Conservation (phyloP, 2,888 invertebrate genomes). For the Tenthredo amoena region DNA sequence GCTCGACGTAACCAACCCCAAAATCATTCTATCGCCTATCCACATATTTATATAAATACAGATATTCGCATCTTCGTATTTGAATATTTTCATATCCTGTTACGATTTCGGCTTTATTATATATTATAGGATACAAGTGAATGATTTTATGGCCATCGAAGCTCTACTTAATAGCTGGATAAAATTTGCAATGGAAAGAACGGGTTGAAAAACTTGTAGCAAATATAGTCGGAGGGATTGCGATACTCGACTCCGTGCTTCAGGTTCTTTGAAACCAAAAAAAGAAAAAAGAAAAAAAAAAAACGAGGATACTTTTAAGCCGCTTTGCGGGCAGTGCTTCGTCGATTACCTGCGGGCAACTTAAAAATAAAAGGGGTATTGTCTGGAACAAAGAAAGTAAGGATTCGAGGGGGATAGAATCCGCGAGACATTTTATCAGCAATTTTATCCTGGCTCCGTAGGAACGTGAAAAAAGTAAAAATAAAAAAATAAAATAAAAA, state of each 20-base stretch:
- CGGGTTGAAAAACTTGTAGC: background rate
- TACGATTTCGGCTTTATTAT: background rate
- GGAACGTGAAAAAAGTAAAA: background rate
- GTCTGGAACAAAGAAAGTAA: conserved; percentile 25
- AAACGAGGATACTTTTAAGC: conserved; percentile 27
- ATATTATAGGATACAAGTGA: background rate
- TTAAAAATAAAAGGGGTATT: conserved; percentile 46
- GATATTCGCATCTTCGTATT: background rate
- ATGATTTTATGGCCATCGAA: background rate
- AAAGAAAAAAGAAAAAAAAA: background rate
- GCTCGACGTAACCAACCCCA: background rate
- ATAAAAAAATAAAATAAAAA: background rate
- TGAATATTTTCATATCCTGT: background rate
- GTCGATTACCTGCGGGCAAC: conserved; percentile 40
- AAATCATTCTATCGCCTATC: conserved; percentile 1
- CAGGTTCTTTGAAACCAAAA: conserved; percentile 20
- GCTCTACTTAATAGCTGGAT: background rate
- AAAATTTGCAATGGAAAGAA: background rate
- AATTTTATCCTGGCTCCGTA: background rate
- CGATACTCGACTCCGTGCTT: background rate
- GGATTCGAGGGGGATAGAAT: conserved; percentile 14
- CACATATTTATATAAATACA: conserved; percentile 1
- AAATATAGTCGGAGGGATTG: conserved; percentile 2
- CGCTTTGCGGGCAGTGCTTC: conserved; percentile 28
- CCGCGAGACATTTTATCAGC: conserved; percentile 30